Conservation (phyloP, 2,113 vertebrate genomes). For the Lutjanus erythropterus region DNA sequence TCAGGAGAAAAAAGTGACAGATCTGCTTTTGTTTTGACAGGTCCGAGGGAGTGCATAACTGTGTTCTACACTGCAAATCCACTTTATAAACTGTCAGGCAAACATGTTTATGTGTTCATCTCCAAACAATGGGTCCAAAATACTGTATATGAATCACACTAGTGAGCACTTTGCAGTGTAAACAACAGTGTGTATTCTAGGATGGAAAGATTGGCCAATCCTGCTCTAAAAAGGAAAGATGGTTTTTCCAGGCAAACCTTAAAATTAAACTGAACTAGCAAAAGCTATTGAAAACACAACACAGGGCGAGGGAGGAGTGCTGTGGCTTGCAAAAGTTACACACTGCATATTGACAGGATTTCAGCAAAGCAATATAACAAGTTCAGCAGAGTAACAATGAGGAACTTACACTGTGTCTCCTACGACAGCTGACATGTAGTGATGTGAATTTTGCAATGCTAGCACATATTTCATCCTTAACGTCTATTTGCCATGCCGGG, state of each 20-base stretch:
- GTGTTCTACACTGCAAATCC: conserved; percentile 7
- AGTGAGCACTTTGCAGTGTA: conserved; percentile 30
- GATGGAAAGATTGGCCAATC: conserved; percentile 42
- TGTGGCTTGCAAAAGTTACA: conserved; percentile 63
- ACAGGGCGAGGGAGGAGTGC: conserved; percentile 33
- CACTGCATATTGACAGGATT: conserved; percentile 41
- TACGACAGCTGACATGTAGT: conserved; percentile 51
- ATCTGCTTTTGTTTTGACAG: conserved; percentile 48
- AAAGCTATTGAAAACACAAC: conserved; percentile 54
- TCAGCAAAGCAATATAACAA: conserved; percentile 40
- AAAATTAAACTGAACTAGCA: conserved; percentile 64
- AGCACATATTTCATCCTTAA: conserved; percentile 44
- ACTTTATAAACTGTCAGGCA: conserved; percentile 48
- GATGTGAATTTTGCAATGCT: conserved; percentile 38
- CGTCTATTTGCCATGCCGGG: conserved; percentile 27
- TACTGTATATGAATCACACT: conserved; percentile 36
- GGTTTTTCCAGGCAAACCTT: conserved; percentile 38
- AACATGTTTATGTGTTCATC: conserved; percentile 58
- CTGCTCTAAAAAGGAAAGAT: conserved; percentile 19
- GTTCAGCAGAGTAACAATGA: conserved; percentile 36
- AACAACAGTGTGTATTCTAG: conserved; percentile 52
- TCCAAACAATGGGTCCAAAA: conserved; percentile 59
- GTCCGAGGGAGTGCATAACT: conserved; percentile 12
- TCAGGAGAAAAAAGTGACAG: background rate
- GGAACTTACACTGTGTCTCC: conserved; percentile 28